Conservation (phyloP, 2,888 invertebrate species). For the Standfussiana lucernea region DNA sequence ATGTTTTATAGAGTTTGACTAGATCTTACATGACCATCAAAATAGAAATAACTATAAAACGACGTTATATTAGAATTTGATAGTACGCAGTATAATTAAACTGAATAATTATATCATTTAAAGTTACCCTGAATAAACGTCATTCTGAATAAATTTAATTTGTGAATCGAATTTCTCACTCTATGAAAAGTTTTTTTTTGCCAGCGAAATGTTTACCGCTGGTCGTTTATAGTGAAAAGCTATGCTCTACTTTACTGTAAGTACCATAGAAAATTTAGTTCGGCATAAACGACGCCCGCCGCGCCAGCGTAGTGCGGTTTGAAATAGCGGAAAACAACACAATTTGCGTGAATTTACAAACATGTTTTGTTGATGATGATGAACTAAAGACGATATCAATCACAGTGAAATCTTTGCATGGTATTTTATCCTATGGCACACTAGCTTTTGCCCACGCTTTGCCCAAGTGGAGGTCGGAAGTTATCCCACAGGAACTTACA, state of each 20-base stretch:
- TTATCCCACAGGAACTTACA: neutral
- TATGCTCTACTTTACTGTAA: slow-evolving; percentile 26
- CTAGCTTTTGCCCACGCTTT: neutral
- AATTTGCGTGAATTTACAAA: slow-evolving; percentile 26
- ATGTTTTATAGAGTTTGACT: neutral
- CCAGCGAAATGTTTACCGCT: slow-evolving; percentile 4
- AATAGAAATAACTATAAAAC: neutral
- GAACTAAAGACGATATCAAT: neutral
- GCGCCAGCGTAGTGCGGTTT: slow-evolving; percentile 9
- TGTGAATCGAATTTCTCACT: neutral
- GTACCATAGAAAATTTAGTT: slow-evolving; percentile 3
- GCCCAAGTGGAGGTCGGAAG: neutral
- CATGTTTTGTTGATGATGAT: neutral
- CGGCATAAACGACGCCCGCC: neutral
- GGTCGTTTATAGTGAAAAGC: neutral
- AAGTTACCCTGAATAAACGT: neutral
- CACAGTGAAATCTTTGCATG: neutral
- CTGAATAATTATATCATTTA: too few species aligned
- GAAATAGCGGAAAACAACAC: neutral
- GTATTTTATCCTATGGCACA: neutral
- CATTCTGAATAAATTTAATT: neutral
- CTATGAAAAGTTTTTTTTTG: neutral
- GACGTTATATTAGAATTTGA: neutral
- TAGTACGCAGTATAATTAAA: neutral
- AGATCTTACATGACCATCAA: neutral